Percentiles rank a stretch among this genome's conserved stretches.
Conservation (phyloP, 2,113 vertebrate species). For the Pantherophis guttatus region DNA sequence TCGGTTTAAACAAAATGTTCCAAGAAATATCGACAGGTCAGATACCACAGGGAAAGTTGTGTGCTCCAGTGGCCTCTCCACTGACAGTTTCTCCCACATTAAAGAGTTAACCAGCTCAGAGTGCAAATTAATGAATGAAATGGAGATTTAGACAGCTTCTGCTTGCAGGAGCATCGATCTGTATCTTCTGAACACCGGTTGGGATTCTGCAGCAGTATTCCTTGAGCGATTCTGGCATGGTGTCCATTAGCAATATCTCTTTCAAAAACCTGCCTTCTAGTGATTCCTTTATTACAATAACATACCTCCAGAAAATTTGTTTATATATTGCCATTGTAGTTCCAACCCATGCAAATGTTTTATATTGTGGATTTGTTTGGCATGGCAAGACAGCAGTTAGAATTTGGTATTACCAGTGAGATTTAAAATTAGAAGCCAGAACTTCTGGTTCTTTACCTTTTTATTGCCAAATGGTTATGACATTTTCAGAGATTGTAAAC, state of each 20-base stretch:
- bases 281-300: conserved; percentile 75
- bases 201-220: conserved; percentile 78
- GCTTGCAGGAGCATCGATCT: conserved; percentile 84
- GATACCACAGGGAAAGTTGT: conserved; percentile 70
- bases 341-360: conserved; percentile 49
- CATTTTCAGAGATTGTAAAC: neutral
- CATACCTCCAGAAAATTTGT: conserved; percentile 56
- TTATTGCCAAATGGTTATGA: neutral
- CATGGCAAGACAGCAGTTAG: neutral
- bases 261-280: conserved; percentile 80
- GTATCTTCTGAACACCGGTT: conserved; percentile 79
- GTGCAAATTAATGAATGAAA: conserved; percentile 83
- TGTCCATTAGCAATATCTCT: conserved; percentile 82
- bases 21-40: conserved; percentile 79
- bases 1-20: conserved; percentile 73
- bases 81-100: conserved; percentile 81
- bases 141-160: conserved; percentile 82
- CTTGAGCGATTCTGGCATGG: conserved; percentile 77
- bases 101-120: conserved; percentile 81
- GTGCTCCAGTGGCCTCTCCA: conserved; percentile 76
- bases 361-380: conserved; percentile 32
- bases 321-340: conserved; percentile 53
- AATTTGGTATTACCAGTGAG: conserved; percentile 7
- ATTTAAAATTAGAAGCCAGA: neutral
- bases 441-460: conserved; percentile 31